Base-by-base conservation (phyloP, 2,888 invertebrate species). In the Brachypterus glaber region DNA sequence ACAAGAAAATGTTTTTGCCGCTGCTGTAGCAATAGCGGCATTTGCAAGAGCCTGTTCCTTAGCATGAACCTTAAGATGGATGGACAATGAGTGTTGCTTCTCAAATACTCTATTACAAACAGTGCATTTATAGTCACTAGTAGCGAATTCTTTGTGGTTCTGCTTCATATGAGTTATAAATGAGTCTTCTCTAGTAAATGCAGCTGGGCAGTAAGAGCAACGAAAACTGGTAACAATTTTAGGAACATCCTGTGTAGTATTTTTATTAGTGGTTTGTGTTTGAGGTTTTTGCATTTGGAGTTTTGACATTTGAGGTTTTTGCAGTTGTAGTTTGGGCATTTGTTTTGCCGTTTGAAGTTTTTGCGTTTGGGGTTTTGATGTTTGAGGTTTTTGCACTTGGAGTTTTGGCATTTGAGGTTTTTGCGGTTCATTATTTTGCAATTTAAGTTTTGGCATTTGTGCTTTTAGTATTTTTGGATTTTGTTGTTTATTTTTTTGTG, bases 91-190 rank as follows among this genome's bases (percentile, higher is more conserved):
- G 12, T 71, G 64, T 14, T 76, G 76, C 8, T 79, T 77, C 41
- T 69, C 72, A 33, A 80, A 72, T 0, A 70, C 67, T 44, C 78
- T 76, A 2, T 75, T 74, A 48, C 81, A 81, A 35, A 77, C 70
- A 47, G 73, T 74, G 49, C 81, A 81, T 57, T 72, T 71, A 50
- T 74, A 73, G 4, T 48, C 53, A 1, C 42, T 69, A 59, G 21
- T 68, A 58, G 68, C 62, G 3, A 66, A 68, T 13, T 69, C 53
- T 25, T 61, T 60, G 53, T 74, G 74, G 48, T 77, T 75, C 46
- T 73, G 68, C 51, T 73, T 73, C 60, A 78, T 73, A 52, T 81
- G 80, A 30, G 74, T 73, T 21, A 75, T 71, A 16, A 80, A 59
- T 0, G 76, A 74, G 4, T 77, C 77, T 53, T 73, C 72, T 24